Conservation (phyloP, 2,888 invertebrate species). For the Nasonovia ribisnigri region DNA sequence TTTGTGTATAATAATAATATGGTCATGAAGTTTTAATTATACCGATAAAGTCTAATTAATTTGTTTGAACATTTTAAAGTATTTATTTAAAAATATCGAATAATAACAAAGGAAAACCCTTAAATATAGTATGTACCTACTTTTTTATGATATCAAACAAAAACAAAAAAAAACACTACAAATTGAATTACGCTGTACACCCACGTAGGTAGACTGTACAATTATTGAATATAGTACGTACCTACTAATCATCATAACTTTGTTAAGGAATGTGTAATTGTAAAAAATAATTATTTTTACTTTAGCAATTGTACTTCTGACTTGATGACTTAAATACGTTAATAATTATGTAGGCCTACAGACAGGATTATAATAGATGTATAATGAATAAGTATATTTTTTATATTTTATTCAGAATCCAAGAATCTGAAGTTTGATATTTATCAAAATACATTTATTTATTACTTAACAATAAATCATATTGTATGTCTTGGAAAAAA, state of each 20-base stretch:
- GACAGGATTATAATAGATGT: background rate
- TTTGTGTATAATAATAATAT: background rate
- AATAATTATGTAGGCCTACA: background rate
- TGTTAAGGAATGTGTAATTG: background rate
- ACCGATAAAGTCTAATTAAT: constrained; percentile 4
- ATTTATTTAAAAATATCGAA: background rate
- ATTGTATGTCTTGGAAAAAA: background rate
- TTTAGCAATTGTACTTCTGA: background rate
- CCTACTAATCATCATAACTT: background rate
- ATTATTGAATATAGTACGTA: too few relatives aligned
- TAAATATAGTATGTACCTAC: background rate
- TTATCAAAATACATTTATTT: background rate
- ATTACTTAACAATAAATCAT: background rate
- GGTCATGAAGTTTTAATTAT: constrained; percentile 7
- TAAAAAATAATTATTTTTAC: background rate
- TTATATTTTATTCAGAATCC: background rate
- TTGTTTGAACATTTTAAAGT: background rate
- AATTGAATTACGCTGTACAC: background rate
- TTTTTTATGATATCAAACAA: background rate
- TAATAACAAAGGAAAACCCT: background rate
- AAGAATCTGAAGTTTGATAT: background rate
- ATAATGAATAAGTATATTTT: background rate
- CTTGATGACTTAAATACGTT: background rate
- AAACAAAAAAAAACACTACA: background rate
- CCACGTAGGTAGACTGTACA: background rate